Evolutionary conservation across 2,797 vertebrate genomes (phyloP).

Genomic region (Todus mexicanus): DNA sequence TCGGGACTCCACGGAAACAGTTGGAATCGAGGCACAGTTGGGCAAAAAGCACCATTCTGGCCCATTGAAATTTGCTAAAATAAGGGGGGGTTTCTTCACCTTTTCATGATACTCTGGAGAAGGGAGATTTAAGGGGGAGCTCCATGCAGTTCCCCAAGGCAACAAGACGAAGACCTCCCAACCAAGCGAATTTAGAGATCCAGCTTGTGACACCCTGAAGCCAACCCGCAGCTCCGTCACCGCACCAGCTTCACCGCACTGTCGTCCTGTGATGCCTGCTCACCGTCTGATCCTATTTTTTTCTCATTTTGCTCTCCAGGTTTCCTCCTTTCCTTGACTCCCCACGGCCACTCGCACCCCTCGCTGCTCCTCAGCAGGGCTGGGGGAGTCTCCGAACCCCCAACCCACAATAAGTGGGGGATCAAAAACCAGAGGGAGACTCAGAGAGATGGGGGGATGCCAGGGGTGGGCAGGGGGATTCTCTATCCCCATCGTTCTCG

Average conservation of each 20-base stretch:
- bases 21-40: not conserved
- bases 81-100: rapidly evolving
- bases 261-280: rapidly evolving
- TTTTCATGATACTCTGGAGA: not conserved
- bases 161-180: not conserved
- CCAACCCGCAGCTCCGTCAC: not conserved
- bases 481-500: not conserved
- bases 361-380: not conserved
- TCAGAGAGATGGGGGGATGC: no score
- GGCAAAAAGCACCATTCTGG: no score
- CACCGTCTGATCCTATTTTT: not conserved
- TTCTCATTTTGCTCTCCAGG: not conserved
- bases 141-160: not conserved
- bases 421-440: no score
- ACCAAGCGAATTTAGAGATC: not conserved
- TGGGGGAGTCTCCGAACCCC: not conserved
- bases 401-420: not conserved
- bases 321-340: no score
- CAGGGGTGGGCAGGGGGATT: not conserved
- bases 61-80: not conserved
- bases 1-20: not conserved
- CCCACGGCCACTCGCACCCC: no score
- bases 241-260: not conserved
- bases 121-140: not conserved
- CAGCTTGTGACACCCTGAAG: not conserved